These are phyloP conservation scores for Sisor rabdophorus DNA, from an alignment of 2,113 vertebrate genomes.

Conservation along the genomic window DNA sequence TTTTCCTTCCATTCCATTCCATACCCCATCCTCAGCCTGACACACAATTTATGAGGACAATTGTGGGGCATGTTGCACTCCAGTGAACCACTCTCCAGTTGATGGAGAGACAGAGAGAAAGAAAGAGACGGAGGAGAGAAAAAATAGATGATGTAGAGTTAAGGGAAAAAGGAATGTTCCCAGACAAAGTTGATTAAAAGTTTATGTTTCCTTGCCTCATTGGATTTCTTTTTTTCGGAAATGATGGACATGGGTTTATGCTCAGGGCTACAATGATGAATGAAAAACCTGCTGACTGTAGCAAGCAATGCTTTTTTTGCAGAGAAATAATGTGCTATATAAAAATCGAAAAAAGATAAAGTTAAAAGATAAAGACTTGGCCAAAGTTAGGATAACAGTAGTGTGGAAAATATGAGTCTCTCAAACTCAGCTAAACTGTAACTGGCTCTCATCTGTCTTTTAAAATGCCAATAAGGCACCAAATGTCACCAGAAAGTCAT, in stretches of 20 bases:
- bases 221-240: conserved; percentile 41
- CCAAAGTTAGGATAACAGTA: conserved; percentile 27
- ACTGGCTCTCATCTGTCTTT: conserved; percentile 48
- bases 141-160: conserved; percentile 18
- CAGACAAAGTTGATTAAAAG: conserved; percentile 50
- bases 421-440: conserved; percentile 44
- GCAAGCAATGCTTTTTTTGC: conserved; percentile 35
- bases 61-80: conserved; percentile 65
- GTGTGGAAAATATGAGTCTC: conserved; percentile 11
- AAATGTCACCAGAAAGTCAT: conserved; percentile 58
- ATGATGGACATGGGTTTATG: conserved; percentile 30
- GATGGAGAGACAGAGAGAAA: conserved; percentile 34
- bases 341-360: conserved; percentile 13
- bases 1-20: conserved; percentile 65
- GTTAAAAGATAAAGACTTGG: conserved; percentile 17
- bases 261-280: conserved; percentile 29
- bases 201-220: conserved; percentile 57
- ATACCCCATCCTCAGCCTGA: conserved; percentile 57
- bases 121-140: conserved; percentile 36
- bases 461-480: conserved; percentile 52
- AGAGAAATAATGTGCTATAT: conserved; percentile 5
- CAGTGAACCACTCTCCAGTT: conserved; percentile 64
- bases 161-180: conserved; percentile 32
- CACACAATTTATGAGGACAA: conserved; percentile 81
- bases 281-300: conserved; percentile 17